Conservation (phyloP, 2,888 invertebrate genomes). For the Pogonocherus hispidulus region DNA sequence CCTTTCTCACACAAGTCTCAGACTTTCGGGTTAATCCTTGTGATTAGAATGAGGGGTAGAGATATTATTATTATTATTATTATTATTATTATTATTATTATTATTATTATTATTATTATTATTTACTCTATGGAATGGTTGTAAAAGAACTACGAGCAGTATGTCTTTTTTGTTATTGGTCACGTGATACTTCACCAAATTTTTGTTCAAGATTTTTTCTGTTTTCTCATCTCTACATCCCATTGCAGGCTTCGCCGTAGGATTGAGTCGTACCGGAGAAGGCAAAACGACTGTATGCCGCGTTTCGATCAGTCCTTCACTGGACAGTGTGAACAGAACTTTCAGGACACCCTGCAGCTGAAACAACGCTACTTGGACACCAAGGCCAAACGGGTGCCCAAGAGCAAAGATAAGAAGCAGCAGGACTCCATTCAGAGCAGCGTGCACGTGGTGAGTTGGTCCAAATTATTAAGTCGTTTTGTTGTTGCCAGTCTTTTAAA, state of each 20-base stretch:
- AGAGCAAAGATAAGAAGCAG: slow-evolving; percentile 82
- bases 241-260: slow-evolving; percentile 76
- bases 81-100: too few relatives aligned
- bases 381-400: slow-evolving; percentile 89
- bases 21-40: too few relatives aligned
- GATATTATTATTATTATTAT: too few relatives aligned
- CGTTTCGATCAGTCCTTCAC: slow-evolving; percentile 90
- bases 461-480: background rate
- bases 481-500: background rate
- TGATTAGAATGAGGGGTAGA: too few relatives aligned
- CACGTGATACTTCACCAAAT: too few relatives aligned
- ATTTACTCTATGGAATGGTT: too few relatives aligned
- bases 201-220: too few relatives aligned
- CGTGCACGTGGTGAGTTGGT: slow-evolving; percentile 79
- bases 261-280: slow-evolving; percentile 88
- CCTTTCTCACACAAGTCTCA: too few relatives aligned
- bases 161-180: too few relatives aligned
- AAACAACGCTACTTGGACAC: slow-evolving; percentile 93
- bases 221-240: too few relatives aligned
- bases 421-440: slow-evolving; percentile 77
- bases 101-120: too few relatives aligned
- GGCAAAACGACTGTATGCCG: slow-evolving; percentile 89
- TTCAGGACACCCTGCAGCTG: slow-evolving; percentile 88
- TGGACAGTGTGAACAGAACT: slow-evolving; percentile 90
- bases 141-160: too few relatives aligned